Evolutionary conservation across 2,113 vertebrate genomes (phyloP), one percentile per base, ranked within the genome.

Genomic region (Actinemys pallida): DNA sequence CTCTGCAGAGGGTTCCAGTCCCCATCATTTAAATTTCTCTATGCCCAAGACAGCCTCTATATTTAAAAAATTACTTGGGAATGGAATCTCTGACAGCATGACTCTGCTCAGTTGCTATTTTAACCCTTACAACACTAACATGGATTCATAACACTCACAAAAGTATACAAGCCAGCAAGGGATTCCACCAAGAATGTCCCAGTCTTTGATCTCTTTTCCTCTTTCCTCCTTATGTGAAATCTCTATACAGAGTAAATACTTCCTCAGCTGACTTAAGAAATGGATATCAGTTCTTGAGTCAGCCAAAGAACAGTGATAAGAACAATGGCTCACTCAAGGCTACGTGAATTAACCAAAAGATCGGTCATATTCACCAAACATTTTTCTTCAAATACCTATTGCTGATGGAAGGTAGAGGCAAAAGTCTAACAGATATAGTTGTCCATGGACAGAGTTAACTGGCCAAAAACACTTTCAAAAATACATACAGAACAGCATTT

Each of bases 331-430:
- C 25, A 87, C 6, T 42, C 27, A 69, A 54, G 14, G 6, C 53
- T 79, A 84, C 27, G 6, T 62, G 27, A 50, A 3, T 22, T 59
- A 10, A 14, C 27, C 62, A 45, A 84, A 59, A 59, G 79, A 35
- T 27, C 11, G 57, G 56, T n/a, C 84, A 57, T 11, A 45, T 27
- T 85, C 22, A 52, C 4, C 17, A 53, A 42, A 4, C 5, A 42
- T 22, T 93, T 94, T 92, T 90, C 39, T 81, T n/a, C 69, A 79
- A 17, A 4, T 80, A 5, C 56, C 82, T 89, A 72, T 31, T 69
- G 62, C 35, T 39, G n/a, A 72, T 45, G 39, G 39, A 76, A 76
- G 20, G 24, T 24, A 76, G 72, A 45, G 39, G 12, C 20, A 76
- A 76, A 39, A 20, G 22, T 69, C 35, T n/a, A 35, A n/a, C 35